Evolutionary conservation across 2,797 vertebrate genomes (phyloP).

Genomic region (Danio jaintianensis): DNA sequence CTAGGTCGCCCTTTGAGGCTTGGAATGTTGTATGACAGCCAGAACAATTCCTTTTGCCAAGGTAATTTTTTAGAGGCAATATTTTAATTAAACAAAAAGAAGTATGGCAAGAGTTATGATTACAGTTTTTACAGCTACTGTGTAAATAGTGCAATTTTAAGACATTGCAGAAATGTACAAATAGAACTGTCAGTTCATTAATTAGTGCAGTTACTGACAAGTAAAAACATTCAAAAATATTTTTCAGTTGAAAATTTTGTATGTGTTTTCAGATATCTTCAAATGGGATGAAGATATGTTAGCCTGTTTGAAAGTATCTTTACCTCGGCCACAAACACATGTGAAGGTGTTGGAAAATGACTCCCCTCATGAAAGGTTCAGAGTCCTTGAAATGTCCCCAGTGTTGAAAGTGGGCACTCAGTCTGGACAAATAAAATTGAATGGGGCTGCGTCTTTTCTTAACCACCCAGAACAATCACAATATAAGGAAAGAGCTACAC

Average conservation of each 20-base stretch:
- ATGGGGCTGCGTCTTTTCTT: constrained; percentile 57
- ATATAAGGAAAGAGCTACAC: constrained; percentile 43
- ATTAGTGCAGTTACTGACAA: too few species aligned
- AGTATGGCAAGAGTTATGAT: neutral
- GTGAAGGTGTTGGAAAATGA: constrained; percentile 52
- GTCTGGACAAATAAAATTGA: constrained; percentile 27
- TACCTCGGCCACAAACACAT: constrained; percentile 28
- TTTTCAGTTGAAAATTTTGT: too few species aligned
- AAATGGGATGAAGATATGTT: constrained; percentile 46
- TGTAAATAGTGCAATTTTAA: neutral
- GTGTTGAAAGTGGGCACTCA: constrained; percentile 49
- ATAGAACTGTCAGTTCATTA: too few species aligned
- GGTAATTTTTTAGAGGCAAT: neutral
- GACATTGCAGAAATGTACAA: neutral
- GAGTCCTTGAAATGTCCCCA: constrained; percentile 37
- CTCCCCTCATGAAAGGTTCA: constrained; percentile 47
- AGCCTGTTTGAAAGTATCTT: constrained; percentile 21
- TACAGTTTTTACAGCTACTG: neutral
- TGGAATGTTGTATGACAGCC: constrained; percentile 53
- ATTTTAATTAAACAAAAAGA: neutral
- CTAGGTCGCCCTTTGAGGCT: constrained; percentile 19
- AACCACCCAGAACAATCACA: constrained; percentile 41
- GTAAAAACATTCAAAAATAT: too few species aligned
- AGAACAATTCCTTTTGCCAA: constrained; percentile 30
- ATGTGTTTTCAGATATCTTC: constrained; percentile 43